Conservation (phyloP, 2,797 vertebrate genomes). For the Cynopterus sphinx region DNA sequence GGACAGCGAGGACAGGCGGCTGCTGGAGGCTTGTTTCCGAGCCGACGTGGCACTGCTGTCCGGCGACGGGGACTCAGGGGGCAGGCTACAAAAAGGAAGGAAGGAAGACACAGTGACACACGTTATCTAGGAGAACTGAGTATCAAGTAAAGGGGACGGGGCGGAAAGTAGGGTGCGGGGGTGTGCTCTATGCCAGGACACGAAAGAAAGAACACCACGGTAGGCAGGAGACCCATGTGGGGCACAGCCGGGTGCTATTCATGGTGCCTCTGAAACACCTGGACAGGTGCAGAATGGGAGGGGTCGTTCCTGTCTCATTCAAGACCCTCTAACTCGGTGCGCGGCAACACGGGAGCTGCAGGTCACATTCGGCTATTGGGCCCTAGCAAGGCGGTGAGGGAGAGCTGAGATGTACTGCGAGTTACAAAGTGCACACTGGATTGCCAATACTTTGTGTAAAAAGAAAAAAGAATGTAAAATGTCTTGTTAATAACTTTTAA, state of each 20-base stretch:
- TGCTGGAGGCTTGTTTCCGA: slow-evolving; percentile 68
- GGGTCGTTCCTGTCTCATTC: fast-evolving
- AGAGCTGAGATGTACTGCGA: neutral
- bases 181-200: neutral
- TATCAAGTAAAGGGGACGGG: fast-evolving
- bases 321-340: neutral
- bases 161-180: neutral
- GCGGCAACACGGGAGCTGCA: fast-evolving
- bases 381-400: fast-evolving
- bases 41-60: slow-evolving; percentile 55
- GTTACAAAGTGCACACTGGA: fast-evolving
- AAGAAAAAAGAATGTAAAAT: too few relatives aligned
- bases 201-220: neutral
- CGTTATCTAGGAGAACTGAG: neutral
- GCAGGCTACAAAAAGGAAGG: slow-evolving; percentile 72
- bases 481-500: neutral
- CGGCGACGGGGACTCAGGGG: slow-evolving; percentile 77
- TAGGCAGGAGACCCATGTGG: fast-evolving
- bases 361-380: neutral
- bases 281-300: neutral
- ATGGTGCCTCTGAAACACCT: fast-evolving
- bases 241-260: neutral
- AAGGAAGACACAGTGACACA: fast-evolving
- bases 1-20: slow-evolving; percentile 81
- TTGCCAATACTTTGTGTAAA: neutral